These are phyloP conservation scores for Melinaea marsaeus DNA, from an alignment of 2,888 invertebrate genomes.

Conservation along the genomic window DNA sequence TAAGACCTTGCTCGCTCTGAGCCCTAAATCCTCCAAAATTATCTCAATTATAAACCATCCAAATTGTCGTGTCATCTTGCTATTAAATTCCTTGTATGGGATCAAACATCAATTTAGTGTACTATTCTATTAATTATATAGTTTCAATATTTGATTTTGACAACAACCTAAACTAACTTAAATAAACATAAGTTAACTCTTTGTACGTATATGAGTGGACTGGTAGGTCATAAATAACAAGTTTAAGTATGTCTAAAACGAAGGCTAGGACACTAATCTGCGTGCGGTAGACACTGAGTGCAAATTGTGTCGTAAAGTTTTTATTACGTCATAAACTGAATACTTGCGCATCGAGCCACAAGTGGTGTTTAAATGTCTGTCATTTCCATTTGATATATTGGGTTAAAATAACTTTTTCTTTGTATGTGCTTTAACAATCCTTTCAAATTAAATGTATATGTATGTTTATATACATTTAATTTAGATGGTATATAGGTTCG, in stretches of 20 bases:
- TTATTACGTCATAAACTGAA: conserved; percentile 28
- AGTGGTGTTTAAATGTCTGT: conserved; percentile 7
- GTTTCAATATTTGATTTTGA: background rate
- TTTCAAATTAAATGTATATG: too few relatives aligned
- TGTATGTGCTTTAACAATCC: background rate
- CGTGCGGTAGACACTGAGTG: conserved; percentile 28
- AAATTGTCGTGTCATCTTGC: conserved; percentile 22
- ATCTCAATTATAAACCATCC: conserved; percentile 25
- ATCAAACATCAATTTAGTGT: background rate
- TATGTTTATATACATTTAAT: too few relatives aligned
- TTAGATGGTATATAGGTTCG: too few relatives aligned
- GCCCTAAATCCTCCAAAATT: conserved; percentile 26
- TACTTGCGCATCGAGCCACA: conserved; percentile 1
- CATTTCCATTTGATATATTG: conserved; percentile 4
- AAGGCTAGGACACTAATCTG: conserved; percentile 26
- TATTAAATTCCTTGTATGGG: conserved; percentile 17
- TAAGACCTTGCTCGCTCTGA: conserved; percentile 14
- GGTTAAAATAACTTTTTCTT: conserved; percentile 1
- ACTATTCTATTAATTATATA: background rate
- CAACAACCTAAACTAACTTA: background rate
- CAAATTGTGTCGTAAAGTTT: conserved; percentile 33
- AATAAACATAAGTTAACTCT: background rate
- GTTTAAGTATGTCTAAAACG: conserved; percentile 12
- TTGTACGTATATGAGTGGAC: conserved; percentile 4
- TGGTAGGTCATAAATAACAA: conserved; percentile 9